These are phyloP conservation scores for Cenopis cana DNA, from an alignment of 2,888 invertebrate species.

Conservation along the genomic window DNA sequence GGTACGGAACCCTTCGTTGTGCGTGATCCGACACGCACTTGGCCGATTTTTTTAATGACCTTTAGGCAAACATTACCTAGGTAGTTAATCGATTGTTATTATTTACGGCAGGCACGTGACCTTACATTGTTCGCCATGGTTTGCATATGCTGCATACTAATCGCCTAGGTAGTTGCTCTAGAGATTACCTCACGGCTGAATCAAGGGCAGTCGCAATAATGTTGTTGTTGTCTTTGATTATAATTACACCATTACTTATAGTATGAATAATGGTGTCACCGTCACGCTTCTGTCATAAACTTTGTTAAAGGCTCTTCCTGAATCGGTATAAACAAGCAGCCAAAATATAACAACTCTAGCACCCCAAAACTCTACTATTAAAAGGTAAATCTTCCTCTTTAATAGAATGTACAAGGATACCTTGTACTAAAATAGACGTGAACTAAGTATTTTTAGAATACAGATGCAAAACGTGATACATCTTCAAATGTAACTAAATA, in stretches of 20 bases:
- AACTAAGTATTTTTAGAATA: too few species aligned
- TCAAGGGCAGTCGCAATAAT: constrained; percentile 34
- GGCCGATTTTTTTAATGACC: background rate
- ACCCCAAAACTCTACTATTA: too few species aligned
- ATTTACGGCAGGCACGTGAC: constrained; percentile 17
- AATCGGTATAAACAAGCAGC: too few species aligned
- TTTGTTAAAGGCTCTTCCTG: too few species aligned
- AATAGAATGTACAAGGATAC: too few species aligned
- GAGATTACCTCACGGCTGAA: constrained; percentile 18
- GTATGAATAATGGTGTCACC: constrained; percentile 1
- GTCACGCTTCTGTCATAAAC: background rate
- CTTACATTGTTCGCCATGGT: constrained; percentile 38
- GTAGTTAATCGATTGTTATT: constrained; percentile 22
- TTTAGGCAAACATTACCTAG: constrained; percentile 1
- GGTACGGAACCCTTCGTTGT: too few species aligned
- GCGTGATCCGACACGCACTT: too few species aligned
- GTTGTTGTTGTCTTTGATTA: constrained; percentile 34
- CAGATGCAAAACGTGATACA: too few species aligned
- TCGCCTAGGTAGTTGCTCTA: constrained; percentile 19
- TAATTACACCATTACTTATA: constrained; percentile 9
- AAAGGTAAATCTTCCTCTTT: too few species aligned
- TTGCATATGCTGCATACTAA: constrained; percentile 32
- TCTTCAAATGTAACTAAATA: background rate
- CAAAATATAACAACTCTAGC: too few species aligned
- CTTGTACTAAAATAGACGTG: too few species aligned